Base-by-base conservation (phyloP, 2,888 invertebrate species). In the Eudasyphora cyanicolor region DNA sequence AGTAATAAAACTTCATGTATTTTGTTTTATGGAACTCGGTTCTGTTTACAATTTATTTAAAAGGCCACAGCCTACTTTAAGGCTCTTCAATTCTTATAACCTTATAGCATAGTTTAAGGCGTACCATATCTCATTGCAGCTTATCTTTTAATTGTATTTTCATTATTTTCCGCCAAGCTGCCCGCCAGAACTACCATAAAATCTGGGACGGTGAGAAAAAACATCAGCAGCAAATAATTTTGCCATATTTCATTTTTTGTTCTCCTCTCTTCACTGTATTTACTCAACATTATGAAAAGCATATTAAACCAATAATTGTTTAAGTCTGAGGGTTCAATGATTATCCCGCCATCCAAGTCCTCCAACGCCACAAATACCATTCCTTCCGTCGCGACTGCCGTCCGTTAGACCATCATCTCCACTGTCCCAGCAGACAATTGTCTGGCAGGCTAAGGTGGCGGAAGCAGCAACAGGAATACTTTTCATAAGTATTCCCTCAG, bases 291-390 rank as follows among this genome's bases (percentile, higher is more conserved):
- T 79, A 79, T 81, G 73, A 84, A 81, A 81, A 84, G 67, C 84
- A 81, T 84, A 81, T 84, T 84, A 84, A 84, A 84, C 81, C 81
- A 84, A 81, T 81, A 84, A 84, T 84, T 84, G 84, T 69, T 84
- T 76, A 84, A 84, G 84, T 76, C 67, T 81, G 76, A 76, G 79
- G 81, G 81, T 76, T 84, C 76, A 81, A 84, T 84, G 84, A 84
- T 84, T 81, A 79, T 75, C 76, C 54, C 71, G 45, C 45, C 45
- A 12, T 38, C 45, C 45, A 12, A 12, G 38, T 38, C 7, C 38
- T 8, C 38, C 38, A 38, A 6, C 10, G 10, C 10, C 45, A 12
- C n/a, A n/a, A n/a, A 6, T 6, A n/a, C 45, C 45, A 2, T n/a
- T n/a, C n/a, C 45, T 45, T 2, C 45, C 1, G 24, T 17, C 2